Evolutionary conservation across 2,888 invertebrate genomes (phyloP).

Genomic region (Malthinus flaveolus): DNA sequence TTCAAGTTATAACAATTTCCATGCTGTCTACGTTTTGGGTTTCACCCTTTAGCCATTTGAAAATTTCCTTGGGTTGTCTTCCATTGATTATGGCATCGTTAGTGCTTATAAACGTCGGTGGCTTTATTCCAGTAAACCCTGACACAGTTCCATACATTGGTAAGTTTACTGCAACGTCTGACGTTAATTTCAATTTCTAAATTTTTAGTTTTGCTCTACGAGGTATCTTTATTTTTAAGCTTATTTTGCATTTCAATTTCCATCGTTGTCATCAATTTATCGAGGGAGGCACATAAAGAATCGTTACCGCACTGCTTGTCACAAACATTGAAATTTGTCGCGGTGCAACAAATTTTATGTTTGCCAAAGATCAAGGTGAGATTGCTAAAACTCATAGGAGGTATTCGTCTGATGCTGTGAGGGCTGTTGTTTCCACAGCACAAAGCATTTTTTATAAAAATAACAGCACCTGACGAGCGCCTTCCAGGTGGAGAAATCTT

Average conservation of each 20-base stretch:
- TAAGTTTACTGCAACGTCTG: constrained; percentile 32
- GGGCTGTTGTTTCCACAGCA: no score
- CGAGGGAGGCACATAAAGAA: constrained; percentile 40
- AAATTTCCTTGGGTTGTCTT: constrained; percentile 45
- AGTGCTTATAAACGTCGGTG: constrained; percentile 42
- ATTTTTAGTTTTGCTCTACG: constrained; percentile 48
- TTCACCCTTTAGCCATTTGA: constrained; percentile 46
- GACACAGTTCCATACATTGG: constrained; percentile 47
- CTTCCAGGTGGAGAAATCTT: no score
- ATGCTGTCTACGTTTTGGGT: constrained; percentile 49
- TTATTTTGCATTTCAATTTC: constrained; percentile 42
- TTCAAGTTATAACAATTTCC: constrained; percentile 45
- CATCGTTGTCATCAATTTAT: constrained; percentile 46
- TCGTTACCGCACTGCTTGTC: constrained; percentile 41
- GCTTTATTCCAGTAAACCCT: constrained; percentile 44
- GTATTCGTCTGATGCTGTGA: no score
- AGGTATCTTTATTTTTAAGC: constrained; percentile 41
- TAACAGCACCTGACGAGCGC: no score
- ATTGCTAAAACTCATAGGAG: no score
- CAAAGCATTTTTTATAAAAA: no score
- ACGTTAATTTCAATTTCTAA: constrained; percentile 2
- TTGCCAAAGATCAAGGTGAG: constrained; percentile 45
- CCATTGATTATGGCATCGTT: constrained; percentile 45
- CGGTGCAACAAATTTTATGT: constrained; percentile 40
- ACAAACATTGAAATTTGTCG: constrained; percentile 40